Evolutionary conservation across 2,113 vertebrate genomes (phyloP), one percentile per base, ranked within the genome.

Genomic region (Pituophis catenifer): DNA sequence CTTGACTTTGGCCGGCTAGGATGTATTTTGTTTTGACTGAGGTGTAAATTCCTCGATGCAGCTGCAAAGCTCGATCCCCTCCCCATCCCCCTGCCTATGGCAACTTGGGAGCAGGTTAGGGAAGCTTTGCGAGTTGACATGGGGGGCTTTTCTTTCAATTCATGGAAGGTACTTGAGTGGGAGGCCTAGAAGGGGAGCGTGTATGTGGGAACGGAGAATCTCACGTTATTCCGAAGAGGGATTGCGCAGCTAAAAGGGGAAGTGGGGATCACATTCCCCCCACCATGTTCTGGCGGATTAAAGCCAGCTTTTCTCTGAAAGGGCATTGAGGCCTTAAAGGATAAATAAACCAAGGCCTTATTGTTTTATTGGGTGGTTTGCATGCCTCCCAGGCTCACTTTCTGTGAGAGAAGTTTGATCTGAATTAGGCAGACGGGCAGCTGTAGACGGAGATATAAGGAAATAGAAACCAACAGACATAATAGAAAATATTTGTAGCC

Each of bases 241-340:
- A 17, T 75, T 17, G 50, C 13, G 0, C 15, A 53, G 86, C 26
- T 8, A 12, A 53, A 53, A 29, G 7, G 50, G 50, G 6, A 53
- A 29, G 19, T 1, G 7, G 50, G 86, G 6, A 0, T 52, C 23
- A 29, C 12, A 3, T 3, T 0, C 6, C 7, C 86, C 50, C 11
- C 11, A 1, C 11, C 1, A 2, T 24, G 5, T 6, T 50, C 12
- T 11, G 23, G 2, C 2, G 2, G n/a, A 19, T 52, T 1, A 24
- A 23, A 52, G 85, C 21, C 48, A 88, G 86, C 21, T 88, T 88
- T 54, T 33, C 7, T 55, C 87, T 33, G 21, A 5, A 8, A 19
- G 52, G 1, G 12, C 50, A 17, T 10, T 33, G 17, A 9, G 86
- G 24, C 86, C 48, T 54, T 52, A 15, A 53, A 26, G 50, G 17